A percentile compares a stretch with the other conserved stretches of the same genome.
Conservation (phyloP, 2,888 invertebrate genomes). For the Drosophila multiciliata region DNA sequence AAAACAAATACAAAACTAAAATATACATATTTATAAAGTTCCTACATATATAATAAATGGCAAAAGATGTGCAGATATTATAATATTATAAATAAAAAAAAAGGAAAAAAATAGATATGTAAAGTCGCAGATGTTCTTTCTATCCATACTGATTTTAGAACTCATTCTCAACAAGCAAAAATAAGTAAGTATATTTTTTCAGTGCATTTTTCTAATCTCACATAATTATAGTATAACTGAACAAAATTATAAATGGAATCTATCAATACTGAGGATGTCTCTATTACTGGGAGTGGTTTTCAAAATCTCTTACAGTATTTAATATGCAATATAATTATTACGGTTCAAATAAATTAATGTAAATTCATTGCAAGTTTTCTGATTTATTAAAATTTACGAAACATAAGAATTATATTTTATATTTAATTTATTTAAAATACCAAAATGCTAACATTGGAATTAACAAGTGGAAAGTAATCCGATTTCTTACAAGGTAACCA, state of each 20-base stretch:
- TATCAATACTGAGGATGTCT: background rate
- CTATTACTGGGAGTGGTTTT: background rate
- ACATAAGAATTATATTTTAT: too few relatives aligned
- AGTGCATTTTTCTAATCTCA: background rate
- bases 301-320: background rate
- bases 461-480: too few relatives aligned
- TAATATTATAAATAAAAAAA: slow-evolving; percentile 72
- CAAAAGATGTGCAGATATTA: slow-evolving; percentile 74
- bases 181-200: background rate
- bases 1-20: slow-evolving; percentile 24
- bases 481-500: too few relatives aligned
- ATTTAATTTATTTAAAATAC: too few relatives aligned
- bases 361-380: background rate
- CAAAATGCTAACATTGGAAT: too few relatives aligned
- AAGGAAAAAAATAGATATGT: slow-evolving; percentile 17
- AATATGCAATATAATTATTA: background rate
- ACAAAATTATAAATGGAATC: background rate
- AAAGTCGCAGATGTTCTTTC: slow-evolving; percentile 6
- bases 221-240: too few relatives aligned
- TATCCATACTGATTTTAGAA: background rate
- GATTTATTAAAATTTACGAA: too few relatives aligned
- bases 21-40: slow-evolving; percentile 68
- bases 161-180: background rate
- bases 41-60: slow-evolving; percentile 73
- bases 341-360: background rate